These are phyloP conservation scores for Listrodromus nycthemerus DNA, from an alignment of 2,888 invertebrate species.

Conservation along the genomic window DNA sequence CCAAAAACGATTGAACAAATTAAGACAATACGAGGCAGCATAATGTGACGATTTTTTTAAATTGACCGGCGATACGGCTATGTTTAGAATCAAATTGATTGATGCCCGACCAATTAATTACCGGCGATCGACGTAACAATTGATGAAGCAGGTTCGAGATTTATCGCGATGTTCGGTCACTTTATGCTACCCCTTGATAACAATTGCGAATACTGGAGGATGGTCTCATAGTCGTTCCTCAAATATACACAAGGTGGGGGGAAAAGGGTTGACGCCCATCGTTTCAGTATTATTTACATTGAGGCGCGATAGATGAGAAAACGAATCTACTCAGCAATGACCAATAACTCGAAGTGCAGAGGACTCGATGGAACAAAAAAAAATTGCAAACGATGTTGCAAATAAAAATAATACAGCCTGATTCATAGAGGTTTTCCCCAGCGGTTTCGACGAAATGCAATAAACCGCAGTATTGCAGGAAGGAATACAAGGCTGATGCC, in stretches of 20 bases:
- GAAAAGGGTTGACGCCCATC: slow-evolving; percentile 61
- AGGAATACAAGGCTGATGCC: slow-evolving; percentile 83
- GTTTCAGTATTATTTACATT: slow-evolving; percentile 28
- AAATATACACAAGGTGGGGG: slow-evolving; percentile 56
- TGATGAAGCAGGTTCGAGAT: neutral
- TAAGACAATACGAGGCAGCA: slow-evolving; percentile 82
- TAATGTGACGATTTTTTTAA: slow-evolving; percentile 75
- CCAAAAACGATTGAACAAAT: slow-evolving; percentile 81
- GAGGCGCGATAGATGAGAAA: slow-evolving; percentile 50
- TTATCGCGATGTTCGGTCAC: slow-evolving; percentile 71
- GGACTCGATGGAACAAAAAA: slow-evolving; percentile 53
- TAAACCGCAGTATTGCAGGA: slow-evolving; percentile 77
- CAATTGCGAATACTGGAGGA: slow-evolving; percentile 67
- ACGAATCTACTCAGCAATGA: slow-evolving; percentile 28
- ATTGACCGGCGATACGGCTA: neutral
- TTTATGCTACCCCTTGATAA: slow-evolving; percentile 80
- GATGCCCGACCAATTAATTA: neutral
- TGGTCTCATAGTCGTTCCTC: slow-evolving; percentile 46
- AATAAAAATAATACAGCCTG: slow-evolving; percentile 45
- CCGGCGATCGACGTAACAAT: neutral
- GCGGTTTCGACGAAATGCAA: slow-evolving; percentile 71
- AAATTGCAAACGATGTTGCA: slow-evolving; percentile 40
- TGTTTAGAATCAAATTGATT: neutral
- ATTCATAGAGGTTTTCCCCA: slow-evolving; percentile 44
- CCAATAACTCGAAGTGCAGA: slow-evolving; percentile 9